These are phyloP conservation scores for Probaryconus sp. DNA, from an alignment of 1,140 invertebrate species.

Conservation along the genomic window DNA sequence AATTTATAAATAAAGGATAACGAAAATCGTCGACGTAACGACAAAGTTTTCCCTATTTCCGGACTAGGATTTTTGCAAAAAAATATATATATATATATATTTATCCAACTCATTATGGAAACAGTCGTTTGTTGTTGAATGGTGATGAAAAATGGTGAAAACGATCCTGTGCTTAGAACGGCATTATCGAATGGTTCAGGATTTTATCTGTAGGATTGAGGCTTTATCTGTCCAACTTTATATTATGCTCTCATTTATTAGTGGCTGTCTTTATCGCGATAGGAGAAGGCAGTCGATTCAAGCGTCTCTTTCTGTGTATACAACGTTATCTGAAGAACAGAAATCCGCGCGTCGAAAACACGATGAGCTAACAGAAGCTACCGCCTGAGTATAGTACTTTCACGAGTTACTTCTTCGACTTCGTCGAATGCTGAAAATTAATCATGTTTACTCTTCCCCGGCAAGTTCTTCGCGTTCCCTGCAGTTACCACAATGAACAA, in stretches of 20 bases:
- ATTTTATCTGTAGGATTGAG: constrained; percentile 37
- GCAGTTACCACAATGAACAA: constrained; percentile 54
- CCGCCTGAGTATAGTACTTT: constrained; percentile 51
- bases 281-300: constrained; percentile 41
- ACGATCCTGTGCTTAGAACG: constrained; percentile 31
- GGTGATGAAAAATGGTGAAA: constrained; percentile 37
- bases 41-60: too few relatives aligned
- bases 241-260: constrained; percentile 52
- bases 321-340: constrained; percentile 55
- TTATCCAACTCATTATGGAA: constrained; percentile 41
- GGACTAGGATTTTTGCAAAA: constrained; percentile 20
- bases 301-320: constrained; percentile 49
- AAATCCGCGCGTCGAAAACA: constrained; percentile 56
- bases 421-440: constrained; percentile 61
- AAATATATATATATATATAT: too few relatives aligned
- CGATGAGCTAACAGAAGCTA: constrained; percentile 52
- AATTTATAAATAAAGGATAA: too few relatives aligned
- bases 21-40: too few relatives aligned
- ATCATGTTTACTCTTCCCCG: constrained; percentile 60
- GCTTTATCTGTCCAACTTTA: constrained; percentile 45
- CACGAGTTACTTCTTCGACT: constrained; percentile 56
- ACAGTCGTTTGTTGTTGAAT: constrained; percentile 27
- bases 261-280: constrained; percentile 46
- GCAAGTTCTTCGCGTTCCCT: constrained; percentile 44
- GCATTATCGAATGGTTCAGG: constrained; percentile 47